Percentiles rank a stretch among this genome's conserved stretches.
These are phyloP conservation scores for Diarsia dahlii DNA, from an alignment of 2,888 invertebrate species.

Conservation along the genomic window DNA sequence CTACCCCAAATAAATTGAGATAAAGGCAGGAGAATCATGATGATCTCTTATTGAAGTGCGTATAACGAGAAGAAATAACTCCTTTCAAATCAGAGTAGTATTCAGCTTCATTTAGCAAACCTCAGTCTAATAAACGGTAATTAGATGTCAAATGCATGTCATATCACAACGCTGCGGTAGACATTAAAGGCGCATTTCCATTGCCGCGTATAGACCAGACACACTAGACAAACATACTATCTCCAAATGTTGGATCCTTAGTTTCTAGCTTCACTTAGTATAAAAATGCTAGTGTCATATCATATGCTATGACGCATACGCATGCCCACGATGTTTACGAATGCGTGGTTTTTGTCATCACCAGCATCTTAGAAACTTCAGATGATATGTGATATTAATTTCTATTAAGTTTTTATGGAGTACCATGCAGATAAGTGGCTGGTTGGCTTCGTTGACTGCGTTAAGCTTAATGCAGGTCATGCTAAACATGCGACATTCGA, in stretches of 20 bases:
- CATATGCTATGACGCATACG: not conserved
- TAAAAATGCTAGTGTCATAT: not conserved
- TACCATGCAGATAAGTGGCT: not conserved
- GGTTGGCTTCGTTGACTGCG: too few species aligned
- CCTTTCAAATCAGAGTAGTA: conserved; percentile 14
- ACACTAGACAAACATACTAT: too few species aligned
- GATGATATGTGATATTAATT: not conserved
- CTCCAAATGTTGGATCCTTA: too few species aligned
- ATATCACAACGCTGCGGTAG: conserved; percentile 28
- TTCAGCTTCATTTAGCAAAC: conserved; percentile 38
- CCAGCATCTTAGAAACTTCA: not conserved
- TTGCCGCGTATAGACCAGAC: conserved; percentile 1
- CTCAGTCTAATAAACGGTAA: conserved; percentile 45
- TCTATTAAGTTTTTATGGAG: not conserved
- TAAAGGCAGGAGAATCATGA: too few species aligned
- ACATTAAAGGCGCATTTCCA: conserved; percentile 31
- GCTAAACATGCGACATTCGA: not conserved
- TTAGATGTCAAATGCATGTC: conserved; percentile 52
- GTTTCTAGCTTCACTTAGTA: not conserved
- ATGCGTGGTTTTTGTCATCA: not conserved
- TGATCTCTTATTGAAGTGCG: not conserved
- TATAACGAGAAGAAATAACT: conserved; percentile 3
- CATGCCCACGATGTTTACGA: not conserved
- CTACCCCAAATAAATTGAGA: too few species aligned
- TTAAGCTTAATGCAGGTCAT: not conserved